Evolutionary conservation across 2,888 invertebrate species (phyloP), one percentile per base, ranked within the genome.

Genomic region (Spisula subtruncata): DNA sequence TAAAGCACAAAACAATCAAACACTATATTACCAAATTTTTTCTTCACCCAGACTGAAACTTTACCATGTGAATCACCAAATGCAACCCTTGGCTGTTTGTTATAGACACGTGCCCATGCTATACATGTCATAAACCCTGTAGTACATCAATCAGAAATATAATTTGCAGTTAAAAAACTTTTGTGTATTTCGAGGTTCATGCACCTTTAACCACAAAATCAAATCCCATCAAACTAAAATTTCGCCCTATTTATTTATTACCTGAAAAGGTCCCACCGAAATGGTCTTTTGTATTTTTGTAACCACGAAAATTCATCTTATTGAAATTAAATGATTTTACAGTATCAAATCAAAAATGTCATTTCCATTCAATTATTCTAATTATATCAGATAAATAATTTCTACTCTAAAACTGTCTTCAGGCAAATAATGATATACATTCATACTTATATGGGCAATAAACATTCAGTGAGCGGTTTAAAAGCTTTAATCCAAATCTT

Each of bases 11-110:
- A 10, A 48, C 14, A 0, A 60, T n/a, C 60, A 60, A 20, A 25
- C 60, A 25, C n/a, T 25, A n/a, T 32, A 84, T 32, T 91, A 91
- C 91, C 89, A 90, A 86, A 84, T 84, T 81, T 90, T 56, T 84
- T 83, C 79, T 87, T 88, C 60, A 85, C 82, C 91, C 91, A 91
- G 0, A 91, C 84, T 1, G 91, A 91, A 20, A 89, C 51, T 86
- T 91, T 91, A 25, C 91, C 91, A 41, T 60, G 81, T 54, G 51
- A 82, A 81, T 91, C 91, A 35, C 88, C 84, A 66, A 86, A 86
- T 48, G 89, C 86, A 54, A 91, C 79, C 48, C 91, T 83, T 0
- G 89, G 80, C 20, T 51, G 54, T 35, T 60, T 89, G n/a, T 60
- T 54, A 14, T 51, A 25, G 60, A 84, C 83, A 41, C n/a, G 48